A percentile compares a stretch with the other conserved stretches of the same genome.
These are phyloP conservation scores for Megaceryle maxima DNA, from an alignment of 2,113 vertebrate genomes.

Conservation along the genomic window DNA sequence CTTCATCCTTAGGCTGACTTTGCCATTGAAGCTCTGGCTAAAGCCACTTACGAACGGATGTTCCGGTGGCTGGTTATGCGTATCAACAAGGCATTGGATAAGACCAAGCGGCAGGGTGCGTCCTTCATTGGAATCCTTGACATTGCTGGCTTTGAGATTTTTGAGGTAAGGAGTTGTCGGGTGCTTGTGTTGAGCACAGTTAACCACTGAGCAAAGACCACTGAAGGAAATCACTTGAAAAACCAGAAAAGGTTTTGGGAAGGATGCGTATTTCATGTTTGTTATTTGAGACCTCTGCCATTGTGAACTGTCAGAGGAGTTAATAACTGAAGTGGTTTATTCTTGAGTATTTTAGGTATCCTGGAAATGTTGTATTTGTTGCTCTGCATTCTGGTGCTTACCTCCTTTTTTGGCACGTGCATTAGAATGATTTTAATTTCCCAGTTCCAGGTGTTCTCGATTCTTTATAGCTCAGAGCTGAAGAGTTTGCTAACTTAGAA, in stretches of 20 bases:
- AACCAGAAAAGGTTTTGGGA: not conserved
- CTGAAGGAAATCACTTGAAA: not conserved
- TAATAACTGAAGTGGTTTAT: not conserved
- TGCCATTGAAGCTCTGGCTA: conserved; percentile 95
- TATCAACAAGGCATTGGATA: conserved; percentile 97
- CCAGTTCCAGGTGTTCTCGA: not conserved
- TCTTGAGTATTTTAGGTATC: not conserved
- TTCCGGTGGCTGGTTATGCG: conserved; percentile 98
- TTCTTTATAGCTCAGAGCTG: not conserved
- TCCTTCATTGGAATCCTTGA: conserved; percentile 99
- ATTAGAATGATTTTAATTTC: not conserved
- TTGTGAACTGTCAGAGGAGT: not conserved
- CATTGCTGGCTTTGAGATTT: conserved; percentile 98
- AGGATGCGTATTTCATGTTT: not conserved
- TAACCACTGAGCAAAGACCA: fast-evolving
- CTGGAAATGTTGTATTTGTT: not conserved
- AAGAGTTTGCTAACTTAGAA: not conserved
- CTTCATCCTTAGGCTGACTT: conserved; percentile 84
- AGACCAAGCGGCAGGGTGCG: conserved; percentile 96
- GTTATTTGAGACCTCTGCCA: not conserved
- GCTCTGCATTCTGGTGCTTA: not conserved
- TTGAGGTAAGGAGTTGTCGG: conserved; percentile 80
- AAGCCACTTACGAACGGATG: conserved; percentile 97
- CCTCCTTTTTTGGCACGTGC: not conserved
- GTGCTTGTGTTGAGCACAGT: not conserved